A percentile compares a stretch with the other conserved stretches of the same genome.
phyloP scores from a whole-genome alignment of 1,140 invertebrate species.

The Vanessa tameamea region DNA sequence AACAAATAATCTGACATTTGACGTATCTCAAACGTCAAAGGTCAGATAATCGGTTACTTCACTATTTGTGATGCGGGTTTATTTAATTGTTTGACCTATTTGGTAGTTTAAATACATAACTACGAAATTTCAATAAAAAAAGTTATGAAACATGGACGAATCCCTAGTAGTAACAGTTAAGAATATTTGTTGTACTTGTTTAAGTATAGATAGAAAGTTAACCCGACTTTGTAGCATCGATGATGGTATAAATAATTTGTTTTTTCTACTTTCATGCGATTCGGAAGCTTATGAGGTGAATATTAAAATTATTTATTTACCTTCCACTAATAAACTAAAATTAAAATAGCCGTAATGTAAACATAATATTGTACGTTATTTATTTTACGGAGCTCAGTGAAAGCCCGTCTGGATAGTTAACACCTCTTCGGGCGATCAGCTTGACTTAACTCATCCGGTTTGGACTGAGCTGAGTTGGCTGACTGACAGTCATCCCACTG shows the following conservation, averaged over 20 bases:
- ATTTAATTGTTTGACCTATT: too few relatives aligned
- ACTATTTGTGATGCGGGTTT: too few relatives aligned
- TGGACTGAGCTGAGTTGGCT: too few relatives aligned
- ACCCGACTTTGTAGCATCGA: conserved; percentile 51
- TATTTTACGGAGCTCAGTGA: background rate
- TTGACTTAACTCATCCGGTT: too few relatives aligned
- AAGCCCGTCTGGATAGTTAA: too few relatives aligned
- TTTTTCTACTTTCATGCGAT: conserved; percentile 55
- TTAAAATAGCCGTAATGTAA: background rate
- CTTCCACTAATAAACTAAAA: background rate
- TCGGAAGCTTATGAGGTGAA: conserved; percentile 60
- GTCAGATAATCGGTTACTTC: too few relatives aligned
- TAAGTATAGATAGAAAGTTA: conserved; percentile 55
- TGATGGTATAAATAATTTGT: conserved; percentile 64
- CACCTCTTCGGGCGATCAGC: too few relatives aligned
- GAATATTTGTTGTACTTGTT: conserved; percentile 66
- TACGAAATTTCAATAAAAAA: background rate
- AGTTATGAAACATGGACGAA: background rate
- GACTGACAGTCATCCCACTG: too few relatives aligned
- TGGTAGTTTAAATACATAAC: too few relatives aligned
- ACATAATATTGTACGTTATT: background rate
- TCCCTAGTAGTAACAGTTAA: background rate
- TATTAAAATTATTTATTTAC: background rate
- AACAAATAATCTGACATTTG: too few relatives aligned
- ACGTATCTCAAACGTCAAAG: too few relatives aligned